Evolutionary conservation across 2,888 invertebrate genomes (phyloP), one percentile per base, ranked within the genome.

Genomic region (Drosophila antonietae): DNA sequence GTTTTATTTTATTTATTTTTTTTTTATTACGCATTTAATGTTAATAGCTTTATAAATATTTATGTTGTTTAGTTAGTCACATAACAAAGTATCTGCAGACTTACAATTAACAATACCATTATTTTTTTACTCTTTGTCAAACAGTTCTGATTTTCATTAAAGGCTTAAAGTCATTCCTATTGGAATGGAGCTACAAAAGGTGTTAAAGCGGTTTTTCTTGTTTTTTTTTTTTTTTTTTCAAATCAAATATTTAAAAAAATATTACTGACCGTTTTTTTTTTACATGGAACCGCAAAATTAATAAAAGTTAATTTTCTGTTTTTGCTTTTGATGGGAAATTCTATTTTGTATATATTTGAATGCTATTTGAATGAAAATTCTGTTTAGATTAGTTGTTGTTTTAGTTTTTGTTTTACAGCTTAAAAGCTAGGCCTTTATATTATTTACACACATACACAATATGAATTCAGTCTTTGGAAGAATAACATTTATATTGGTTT

Each of bases 401-500:
- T 18, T 68, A 58, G 62, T 63, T 61, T 18, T 68, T 59, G 62
- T 63, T 61, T 47, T 66, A 61, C 65, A 74, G 68, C 71, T 75
- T 76, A 62, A 66, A 28, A 53, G 63, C 78, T 72, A 72, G 56
- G 41, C 41, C 37, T 62, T 53, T 53, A 49, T 72, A 64, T 75
- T 90, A 90, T 90, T 83, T 91, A 91, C 89, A 84, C 81, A 82
- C 84, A 86, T 89, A 85, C 87, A 85, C 82, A 84, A 85, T 88
- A 79, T 83, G 68, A 91, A 90, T 91, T 91, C 91, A 91, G 91
- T 91, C 91, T 91, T 91, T 91, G 91, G 91, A 91, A 91, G 92
- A 91, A 91, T 90, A 91, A 91, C 86, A 86, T 90, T 88, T 67
- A 89, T 79, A 67, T 82, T 78, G 57, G 59, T 73, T 74, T 67